Evolutionary conservation across 2,888 invertebrate genomes (phyloP), one percentile per base, ranked within the genome.

Genomic region (Urechis unicinctus): DNA sequence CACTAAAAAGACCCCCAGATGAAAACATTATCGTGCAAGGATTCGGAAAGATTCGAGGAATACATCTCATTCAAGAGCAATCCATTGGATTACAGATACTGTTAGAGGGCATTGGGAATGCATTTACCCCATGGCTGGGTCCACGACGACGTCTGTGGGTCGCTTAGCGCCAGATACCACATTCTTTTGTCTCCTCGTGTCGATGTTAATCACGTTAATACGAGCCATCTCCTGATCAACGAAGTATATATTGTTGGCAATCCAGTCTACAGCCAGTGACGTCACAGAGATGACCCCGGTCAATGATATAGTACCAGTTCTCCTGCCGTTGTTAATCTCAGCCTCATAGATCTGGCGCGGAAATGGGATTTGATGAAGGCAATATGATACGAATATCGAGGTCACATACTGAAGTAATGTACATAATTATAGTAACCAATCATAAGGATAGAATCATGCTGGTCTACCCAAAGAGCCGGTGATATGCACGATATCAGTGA

Each of bases 181-280:
- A 0, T 91, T 91, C 0, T 92, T 92, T 74, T 96, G 91, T 81
- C 86, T 87, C 53, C 87, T 83, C 0, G 89, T 91, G 66, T 87
- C 87, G 64, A 94, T 80, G 75, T 93, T 92, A 73, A 94, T 91
- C 0, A 97, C 88, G 74, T 95, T 95, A 56, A 98, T 87, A 81
- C 91, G 92, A 76, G 93, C 91, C 0, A 93, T 93, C 25, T 92
- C 83, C 24, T 88, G 85, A 77, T 97, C 96, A 0, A 91, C 91
- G 24, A 95, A 90, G 79, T 96, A 97, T 6, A 98, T 82, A 76
- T 95, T 96, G 76, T 93, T 89, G 0, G 93, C 93, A 45, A 97
- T 86, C 93, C 96, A 98, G 80, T 97, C 97, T 21, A 96, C 88
- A 6, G 97, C 95, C 50, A 97, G 30, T 17, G 64, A 60, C 13